These are phyloP conservation scores for Pterobdella sp. DNA, from an alignment of 2,888 invertebrate species.

Conservation along the genomic window DNA sequence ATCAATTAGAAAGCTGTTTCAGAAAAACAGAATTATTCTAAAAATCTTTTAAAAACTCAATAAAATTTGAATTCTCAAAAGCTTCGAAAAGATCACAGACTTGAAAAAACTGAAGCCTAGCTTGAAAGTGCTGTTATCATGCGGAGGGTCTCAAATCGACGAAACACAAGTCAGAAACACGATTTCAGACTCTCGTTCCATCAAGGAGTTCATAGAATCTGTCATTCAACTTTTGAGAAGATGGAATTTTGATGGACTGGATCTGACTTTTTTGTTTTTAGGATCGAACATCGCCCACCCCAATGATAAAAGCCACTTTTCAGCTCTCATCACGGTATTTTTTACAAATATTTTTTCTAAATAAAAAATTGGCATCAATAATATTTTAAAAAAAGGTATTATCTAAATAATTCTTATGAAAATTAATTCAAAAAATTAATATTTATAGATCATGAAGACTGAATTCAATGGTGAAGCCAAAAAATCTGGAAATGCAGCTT, in stretches of 20 bases:
- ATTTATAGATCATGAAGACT: not conserved
- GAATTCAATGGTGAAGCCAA: not conserved
- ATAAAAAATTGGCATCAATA: no score
- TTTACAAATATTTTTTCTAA: not conserved
- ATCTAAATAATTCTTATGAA: no score
- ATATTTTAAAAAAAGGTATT: not conserved
- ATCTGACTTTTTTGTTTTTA: not conserved
- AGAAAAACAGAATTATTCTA: no score
- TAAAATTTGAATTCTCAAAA: no score
- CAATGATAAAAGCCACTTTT: not conserved
- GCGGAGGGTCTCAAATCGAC: not conserved
- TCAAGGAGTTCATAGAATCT: not conserved
- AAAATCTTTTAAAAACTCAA: no score
- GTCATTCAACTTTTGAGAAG: not conserved
- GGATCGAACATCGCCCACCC: not conserved
- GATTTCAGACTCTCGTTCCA: not conserved
- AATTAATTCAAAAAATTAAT: no score
- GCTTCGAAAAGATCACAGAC: no score
- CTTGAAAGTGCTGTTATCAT: no score
- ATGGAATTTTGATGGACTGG: conserved; percentile 4
- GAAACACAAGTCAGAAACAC: not conserved
- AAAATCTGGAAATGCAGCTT: not conserved
- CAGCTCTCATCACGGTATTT: not conserved
- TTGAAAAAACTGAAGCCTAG: no score
- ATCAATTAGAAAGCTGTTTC: no score